phyloP scores from a whole-genome alignment of 2,888 invertebrate species.

The Hydropsyche betteni region DNA sequence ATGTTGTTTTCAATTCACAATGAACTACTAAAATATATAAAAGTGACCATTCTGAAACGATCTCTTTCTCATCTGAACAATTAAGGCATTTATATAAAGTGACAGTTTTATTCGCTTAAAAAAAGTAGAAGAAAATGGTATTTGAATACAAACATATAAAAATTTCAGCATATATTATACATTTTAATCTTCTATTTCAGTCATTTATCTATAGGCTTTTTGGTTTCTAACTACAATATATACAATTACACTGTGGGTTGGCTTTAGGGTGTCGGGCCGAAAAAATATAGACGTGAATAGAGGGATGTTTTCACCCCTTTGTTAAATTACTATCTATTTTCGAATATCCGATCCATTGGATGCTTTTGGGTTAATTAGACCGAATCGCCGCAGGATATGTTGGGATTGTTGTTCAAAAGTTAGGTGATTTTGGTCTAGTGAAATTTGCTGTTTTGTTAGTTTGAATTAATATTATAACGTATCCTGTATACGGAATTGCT shows the following conservation, averaged over 20 bases:
- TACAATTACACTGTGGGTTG: neutral
- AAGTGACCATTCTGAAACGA: neutral
- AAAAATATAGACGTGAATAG: neutral
- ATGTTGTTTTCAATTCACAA: neutral
- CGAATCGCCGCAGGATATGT: neutral
- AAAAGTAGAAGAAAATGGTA: neutral
- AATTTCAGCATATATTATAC: neutral
- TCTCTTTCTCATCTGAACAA: neutral
- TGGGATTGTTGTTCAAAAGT: neutral
- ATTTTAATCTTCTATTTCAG: neutral
- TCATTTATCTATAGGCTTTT: neutral
- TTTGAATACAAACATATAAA: neutral
- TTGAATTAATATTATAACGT: neutral
- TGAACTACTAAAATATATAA: neutral
- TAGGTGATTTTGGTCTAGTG: neutral
- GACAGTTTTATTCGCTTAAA: too few relatives aligned
- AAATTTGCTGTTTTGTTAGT: neutral
- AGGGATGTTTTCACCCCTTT: neutral
- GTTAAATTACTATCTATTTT: slow-evolving; percentile 16
- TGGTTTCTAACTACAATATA: neutral
- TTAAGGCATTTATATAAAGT: neutral
- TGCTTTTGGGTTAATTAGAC: slow-evolving; percentile 18
- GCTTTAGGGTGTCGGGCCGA: neutral
- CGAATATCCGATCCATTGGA: slow-evolving; percentile 9
- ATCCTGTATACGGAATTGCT: too few relatives aligned